These are phyloP conservation scores for Troilus luridus DNA, from an alignment of 2,888 invertebrate species.

Conservation along the genomic window DNA sequence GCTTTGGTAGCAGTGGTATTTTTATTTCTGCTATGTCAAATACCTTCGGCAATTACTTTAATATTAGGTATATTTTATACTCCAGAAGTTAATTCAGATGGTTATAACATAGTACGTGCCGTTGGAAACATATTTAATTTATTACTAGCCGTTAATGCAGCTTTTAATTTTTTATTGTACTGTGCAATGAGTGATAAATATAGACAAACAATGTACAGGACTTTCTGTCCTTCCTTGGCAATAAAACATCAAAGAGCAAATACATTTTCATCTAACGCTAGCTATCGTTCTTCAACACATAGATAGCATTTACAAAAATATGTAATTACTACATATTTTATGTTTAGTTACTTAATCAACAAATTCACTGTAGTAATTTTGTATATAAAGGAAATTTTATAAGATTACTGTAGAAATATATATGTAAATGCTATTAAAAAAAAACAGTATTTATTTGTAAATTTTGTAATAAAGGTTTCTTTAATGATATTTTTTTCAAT, in stretches of 20 bases:
- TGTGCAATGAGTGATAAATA: slow-evolving; percentile 83
- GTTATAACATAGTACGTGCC: slow-evolving; percentile 70
- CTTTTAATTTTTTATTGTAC: slow-evolving; percentile 84
- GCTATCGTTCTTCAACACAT: slow-evolving; percentile 61
- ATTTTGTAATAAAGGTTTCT: slow-evolving; percentile 4
- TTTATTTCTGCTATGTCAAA: slow-evolving; percentile 81
- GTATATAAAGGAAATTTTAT: slow-evolving; percentile 37
- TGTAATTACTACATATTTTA: background rate
- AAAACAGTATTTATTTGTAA: slow-evolving; percentile 40
- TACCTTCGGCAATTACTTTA: slow-evolving; percentile 76
- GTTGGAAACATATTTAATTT: slow-evolving; percentile 83
- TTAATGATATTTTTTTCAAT: background rate
- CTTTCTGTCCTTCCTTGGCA: slow-evolving; percentile 66
- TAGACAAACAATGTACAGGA: slow-evolving; percentile 72
- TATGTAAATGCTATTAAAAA: background rate
- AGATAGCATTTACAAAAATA: slow-evolving; percentile 32
- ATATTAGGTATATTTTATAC: slow-evolving; percentile 68
- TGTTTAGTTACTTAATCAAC: background rate
- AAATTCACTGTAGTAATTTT: background rate
- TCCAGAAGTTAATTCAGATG: slow-evolving; percentile 64
- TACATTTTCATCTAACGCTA: slow-evolving; percentile 63
- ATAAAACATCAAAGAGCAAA: slow-evolving; percentile 62
- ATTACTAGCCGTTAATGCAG: slow-evolving; percentile 79
- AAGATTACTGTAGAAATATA: background rate
- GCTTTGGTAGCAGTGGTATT: slow-evolving; percentile 83